These are phyloP conservation scores for Aspidapion aeneum DNA, from an alignment of 2,888 invertebrate genomes.

Conservation along the genomic window DNA sequence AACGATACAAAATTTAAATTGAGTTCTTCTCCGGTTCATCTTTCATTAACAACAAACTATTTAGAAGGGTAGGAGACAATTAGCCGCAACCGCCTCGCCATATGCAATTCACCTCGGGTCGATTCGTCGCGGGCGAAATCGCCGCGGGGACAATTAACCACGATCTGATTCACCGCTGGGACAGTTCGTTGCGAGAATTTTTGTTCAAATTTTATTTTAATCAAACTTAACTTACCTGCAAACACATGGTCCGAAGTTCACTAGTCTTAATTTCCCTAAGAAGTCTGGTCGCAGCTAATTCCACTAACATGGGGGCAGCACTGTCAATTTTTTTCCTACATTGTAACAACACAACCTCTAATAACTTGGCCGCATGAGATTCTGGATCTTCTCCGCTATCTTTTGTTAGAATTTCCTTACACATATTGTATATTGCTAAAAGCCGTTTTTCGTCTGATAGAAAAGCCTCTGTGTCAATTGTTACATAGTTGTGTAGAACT, in stretches of 20 bases:
- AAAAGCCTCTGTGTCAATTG: constrained; percentile 92
- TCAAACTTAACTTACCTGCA: too few species aligned
- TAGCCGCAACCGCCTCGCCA: too few species aligned
- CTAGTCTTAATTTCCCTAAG: constrained; percentile 61
- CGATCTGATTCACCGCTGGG: too few species aligned
- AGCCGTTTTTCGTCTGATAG: constrained; percentile 86
- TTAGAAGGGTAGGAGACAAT: too few species aligned
- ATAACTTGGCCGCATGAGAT: constrained; percentile 93
- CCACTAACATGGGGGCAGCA: constrained; percentile 86
- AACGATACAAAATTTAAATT: too few species aligned
- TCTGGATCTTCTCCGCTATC: constrained; percentile 90
- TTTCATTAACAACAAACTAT: too few species aligned
- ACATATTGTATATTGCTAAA: constrained; percentile 92
- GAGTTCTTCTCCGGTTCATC: too few species aligned
- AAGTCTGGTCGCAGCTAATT: constrained; percentile 83
- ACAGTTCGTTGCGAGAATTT: too few species aligned
- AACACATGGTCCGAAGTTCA: constrained; percentile 36
- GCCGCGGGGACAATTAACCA: too few species aligned
- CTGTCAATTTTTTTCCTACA: constrained; percentile 83
- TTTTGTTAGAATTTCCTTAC: constrained; percentile 47
- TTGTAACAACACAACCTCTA: constrained; percentile 94
- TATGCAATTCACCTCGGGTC: too few species aligned
- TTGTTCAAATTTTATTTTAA: too few species aligned
- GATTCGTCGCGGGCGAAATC: too few species aligned
- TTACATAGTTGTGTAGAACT: constrained; percentile 94